These are phyloP conservation scores for Neogobius melanostomus DNA, from an alignment of 2,113 vertebrate species.

Conservation along the genomic window DNA sequence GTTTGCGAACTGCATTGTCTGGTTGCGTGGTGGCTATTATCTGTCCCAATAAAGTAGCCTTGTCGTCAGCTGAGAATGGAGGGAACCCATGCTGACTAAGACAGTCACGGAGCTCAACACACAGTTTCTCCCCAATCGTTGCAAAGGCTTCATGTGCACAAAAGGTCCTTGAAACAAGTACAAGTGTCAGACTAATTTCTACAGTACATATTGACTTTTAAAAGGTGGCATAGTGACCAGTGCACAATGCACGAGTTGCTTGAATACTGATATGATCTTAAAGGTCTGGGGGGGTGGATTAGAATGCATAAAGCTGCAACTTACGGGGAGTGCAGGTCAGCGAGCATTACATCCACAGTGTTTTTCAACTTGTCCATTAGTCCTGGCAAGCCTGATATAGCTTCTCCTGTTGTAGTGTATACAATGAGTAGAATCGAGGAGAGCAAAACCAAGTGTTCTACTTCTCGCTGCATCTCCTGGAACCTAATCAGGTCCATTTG, in stretches of 20 bases:
- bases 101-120: constrained; percentile 83
- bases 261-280: too few species aligned
- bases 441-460: constrained; percentile 78
- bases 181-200: background rate
- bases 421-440: constrained; percentile 87
- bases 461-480: constrained; percentile 87
- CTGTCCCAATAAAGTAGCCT: constrained; percentile 84
- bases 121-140: constrained; percentile 84
- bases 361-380: constrained; percentile 86
- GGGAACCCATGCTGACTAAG: constrained; percentile 83
- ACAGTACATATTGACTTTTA: too few species aligned
- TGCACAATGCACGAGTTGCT: too few species aligned
- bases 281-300: background rate
- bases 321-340: constrained; percentile 85
- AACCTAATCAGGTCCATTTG: constrained; percentile 93
- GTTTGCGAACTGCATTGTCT: constrained; percentile 84
- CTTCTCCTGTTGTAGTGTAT: constrained; percentile 82
- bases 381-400: constrained; percentile 78
- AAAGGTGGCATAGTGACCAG: too few species aligned
- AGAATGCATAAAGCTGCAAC: constrained; percentile 48
- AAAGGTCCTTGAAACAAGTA: constrained; percentile 76
- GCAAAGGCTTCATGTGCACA: constrained; percentile 81
- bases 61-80: constrained; percentile 74
- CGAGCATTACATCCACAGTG: constrained; percentile 81
- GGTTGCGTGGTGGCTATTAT: constrained; percentile 79